Base-by-base conservation (phyloP, 2,797 vertebrate genomes). In the Schizopygopsis malacanthus region DNA sequence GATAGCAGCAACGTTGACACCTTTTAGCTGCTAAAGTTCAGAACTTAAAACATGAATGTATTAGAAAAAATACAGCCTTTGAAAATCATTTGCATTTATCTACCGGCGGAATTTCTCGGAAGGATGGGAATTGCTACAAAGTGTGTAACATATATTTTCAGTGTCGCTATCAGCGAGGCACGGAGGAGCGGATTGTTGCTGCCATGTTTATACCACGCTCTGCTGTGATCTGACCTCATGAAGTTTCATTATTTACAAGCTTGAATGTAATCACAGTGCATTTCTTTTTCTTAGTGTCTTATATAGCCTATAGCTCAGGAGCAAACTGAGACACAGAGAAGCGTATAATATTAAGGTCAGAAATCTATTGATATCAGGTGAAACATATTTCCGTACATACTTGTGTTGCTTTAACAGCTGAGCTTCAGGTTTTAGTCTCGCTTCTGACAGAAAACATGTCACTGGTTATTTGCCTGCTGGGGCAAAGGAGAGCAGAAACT, bases 1-100 rank as follows among this genome's bases (percentile, higher is more conserved):
- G 78, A 89, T 88, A 87, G 80, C 88, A 88, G 89, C 88, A 84
- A 87, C 67, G 84, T 88, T 90, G 86, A 90, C 83, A 86, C 88
- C 88, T 85, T 88, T 89, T 89, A 90, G 88, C 86, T 90, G 88
- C 86, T 87, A 86, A 89, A 88, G 87, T 90, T 84, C 81, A 81
- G 83, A 85, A 61, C 63, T 78, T 84, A 86, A 84, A 81, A 85
- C 77, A 89, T 59, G 39, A 75, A 88, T 84, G 87, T 81, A 86
- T 82, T 75, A 79, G 73, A 50, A 77, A 79, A 86, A 86, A 89
- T 43, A 77, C 75, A 85, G 82, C 82, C 84, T 69, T 85, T 82
- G 65, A 86, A 84, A 20, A 83, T 81, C 43, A 71, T 79, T 70
- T 71, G 18, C 43, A 71, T 71, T 79, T n/a, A 79, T 79, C 50